These are phyloP conservation scores for Anguilla megastoma DNA, from an alignment of 2,797 vertebrate genomes.

Conservation along the genomic window DNA sequence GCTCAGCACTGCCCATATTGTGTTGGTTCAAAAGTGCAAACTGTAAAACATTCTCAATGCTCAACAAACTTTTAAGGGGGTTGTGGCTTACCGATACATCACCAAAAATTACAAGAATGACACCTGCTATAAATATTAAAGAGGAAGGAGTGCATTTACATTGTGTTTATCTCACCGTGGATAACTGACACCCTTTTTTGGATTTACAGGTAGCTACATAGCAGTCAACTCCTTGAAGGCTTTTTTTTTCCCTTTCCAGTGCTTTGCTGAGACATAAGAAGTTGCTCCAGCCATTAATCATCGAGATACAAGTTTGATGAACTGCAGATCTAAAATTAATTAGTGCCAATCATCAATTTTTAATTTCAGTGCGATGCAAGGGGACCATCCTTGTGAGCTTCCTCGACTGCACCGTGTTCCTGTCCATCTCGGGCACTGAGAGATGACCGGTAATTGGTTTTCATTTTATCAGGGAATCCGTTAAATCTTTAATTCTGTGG, in stretches of 20 bases:
- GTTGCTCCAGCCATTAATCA: conserved; percentile 26
- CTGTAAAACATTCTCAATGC: conserved; percentile 27
- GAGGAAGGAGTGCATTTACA: conserved; percentile 31
- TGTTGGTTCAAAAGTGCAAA: conserved; percentile 45
- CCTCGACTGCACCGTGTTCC: neutral
- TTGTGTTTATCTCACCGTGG: neutral
- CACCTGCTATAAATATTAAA: conserved; percentile 39
- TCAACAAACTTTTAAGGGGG: conserved; percentile 51
- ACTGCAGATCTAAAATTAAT: conserved; percentile 31
- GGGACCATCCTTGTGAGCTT: conserved; percentile 20
- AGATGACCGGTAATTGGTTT: conserved; percentile 41
- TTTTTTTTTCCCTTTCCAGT: neutral
- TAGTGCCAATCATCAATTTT: conserved; percentile 31
- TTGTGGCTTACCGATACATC: conserved; percentile 39
- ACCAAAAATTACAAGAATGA: conserved; percentile 43
- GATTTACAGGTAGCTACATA: neutral
- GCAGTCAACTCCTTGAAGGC: neutral
- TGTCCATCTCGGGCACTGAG: conserved; percentile 11
- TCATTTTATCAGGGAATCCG: conserved; percentile 45
- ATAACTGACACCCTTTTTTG: neutral
- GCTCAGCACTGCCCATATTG: conserved; percentile 46
- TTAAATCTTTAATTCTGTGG: conserved; percentile 44
- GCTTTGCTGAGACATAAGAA: neutral
- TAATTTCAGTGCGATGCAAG: conserved; percentile 28
- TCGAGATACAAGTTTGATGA: conserved; percentile 18